Percentiles rank a stretch among this genome's conserved stretches.
Conservation (phyloP, 2,797 vertebrate genomes). For the Lemur catta region DNA sequence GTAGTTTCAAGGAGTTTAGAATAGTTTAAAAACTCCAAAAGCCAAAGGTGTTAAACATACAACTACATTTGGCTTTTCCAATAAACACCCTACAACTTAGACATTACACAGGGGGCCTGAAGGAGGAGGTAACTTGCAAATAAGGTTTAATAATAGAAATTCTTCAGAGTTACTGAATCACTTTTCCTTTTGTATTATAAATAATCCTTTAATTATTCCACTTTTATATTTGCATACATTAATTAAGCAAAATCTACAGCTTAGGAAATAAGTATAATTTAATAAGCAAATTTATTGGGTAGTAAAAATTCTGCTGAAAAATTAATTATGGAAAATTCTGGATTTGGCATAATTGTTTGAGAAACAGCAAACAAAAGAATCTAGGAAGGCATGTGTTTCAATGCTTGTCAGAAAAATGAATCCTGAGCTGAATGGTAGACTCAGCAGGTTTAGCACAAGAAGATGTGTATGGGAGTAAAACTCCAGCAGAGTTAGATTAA, state of each 20-base stretch:
- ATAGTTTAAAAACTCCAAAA: background rate
- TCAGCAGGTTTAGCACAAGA: background rate
- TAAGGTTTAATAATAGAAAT: slow-evolving; percentile 58
- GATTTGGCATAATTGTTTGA: slow-evolving; percentile 64
- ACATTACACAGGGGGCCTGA: slow-evolving; percentile 25
- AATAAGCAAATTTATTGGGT: slow-evolving; percentile 67
- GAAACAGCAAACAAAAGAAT: slow-evolving; percentile 58
- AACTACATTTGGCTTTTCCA: background rate
- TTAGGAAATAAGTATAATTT: slow-evolving; percentile 54
- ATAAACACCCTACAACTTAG: slow-evolving; percentile 29
- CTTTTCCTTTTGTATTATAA: slow-evolving; percentile 75
- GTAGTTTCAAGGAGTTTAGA: slow-evolving; percentile 2
- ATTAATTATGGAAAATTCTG: slow-evolving; percentile 60
- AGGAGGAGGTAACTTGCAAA: slow-evolving; percentile 61
- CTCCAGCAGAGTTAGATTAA: background rate
- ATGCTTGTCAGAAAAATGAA: slow-evolving; percentile 57
- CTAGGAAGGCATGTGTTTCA: slow-evolving; percentile 46
- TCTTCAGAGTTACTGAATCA: slow-evolving; percentile 45
- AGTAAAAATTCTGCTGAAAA: slow-evolving; percentile 62
- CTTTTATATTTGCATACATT: slow-evolving; percentile 74
- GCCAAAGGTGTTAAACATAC: background rate
- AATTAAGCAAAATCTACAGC: slow-evolving; percentile 77
- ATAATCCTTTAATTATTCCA: slow-evolving; percentile 73
- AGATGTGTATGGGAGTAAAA: background rate
- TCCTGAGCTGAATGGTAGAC: slow-evolving; percentile 43